Evolutionary conservation across 2,888 invertebrate species (phyloP).

Genomic region (Coremacera marginata): DNA sequence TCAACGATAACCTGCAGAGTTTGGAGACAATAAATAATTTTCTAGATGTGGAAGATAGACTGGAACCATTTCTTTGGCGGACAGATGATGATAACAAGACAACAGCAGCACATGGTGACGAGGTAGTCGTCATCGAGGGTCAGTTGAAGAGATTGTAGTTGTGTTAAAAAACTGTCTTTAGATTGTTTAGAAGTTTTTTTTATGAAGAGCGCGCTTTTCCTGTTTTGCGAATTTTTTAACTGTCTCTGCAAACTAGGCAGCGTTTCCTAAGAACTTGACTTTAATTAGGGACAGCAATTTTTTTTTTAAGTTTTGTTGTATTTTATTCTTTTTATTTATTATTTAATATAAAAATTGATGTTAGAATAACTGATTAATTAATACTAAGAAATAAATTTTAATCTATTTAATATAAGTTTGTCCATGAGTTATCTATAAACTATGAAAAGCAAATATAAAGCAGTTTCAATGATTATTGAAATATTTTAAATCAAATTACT

Average conservation of each 20-base stretch:
- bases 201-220: too few relatives aligned
- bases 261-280: not conserved
- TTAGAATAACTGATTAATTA: conserved; percentile 13
- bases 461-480: too few relatives aligned
- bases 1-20: conserved; percentile 88
- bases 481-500: too few relatives aligned
- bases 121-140: conserved; percentile 51
- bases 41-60: conserved; percentile 83
- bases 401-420: not conserved
- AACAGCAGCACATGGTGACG: conserved; percentile 49
- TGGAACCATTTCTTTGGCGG: conserved; percentile 93
- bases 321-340: too few relatives aligned
- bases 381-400: conserved; percentile 8
- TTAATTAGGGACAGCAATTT: not conserved
- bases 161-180: not conserved
- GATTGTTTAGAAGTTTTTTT: too few relatives aligned
- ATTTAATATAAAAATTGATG: not conserved
- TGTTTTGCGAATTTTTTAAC: too few relatives aligned
- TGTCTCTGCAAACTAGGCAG: too few relatives aligned
- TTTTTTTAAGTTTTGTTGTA: too few relatives aligned
- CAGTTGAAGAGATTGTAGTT: conserved; percentile 57
- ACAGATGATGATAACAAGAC: conserved; percentile 71
- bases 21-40: conserved; percentile 87
- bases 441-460: not conserved
- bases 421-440: not conserved